These are phyloP conservation scores for Chrysopilus asiliformis DNA, from an alignment of 2,888 invertebrate species.

Conservation along the genomic window DNA sequence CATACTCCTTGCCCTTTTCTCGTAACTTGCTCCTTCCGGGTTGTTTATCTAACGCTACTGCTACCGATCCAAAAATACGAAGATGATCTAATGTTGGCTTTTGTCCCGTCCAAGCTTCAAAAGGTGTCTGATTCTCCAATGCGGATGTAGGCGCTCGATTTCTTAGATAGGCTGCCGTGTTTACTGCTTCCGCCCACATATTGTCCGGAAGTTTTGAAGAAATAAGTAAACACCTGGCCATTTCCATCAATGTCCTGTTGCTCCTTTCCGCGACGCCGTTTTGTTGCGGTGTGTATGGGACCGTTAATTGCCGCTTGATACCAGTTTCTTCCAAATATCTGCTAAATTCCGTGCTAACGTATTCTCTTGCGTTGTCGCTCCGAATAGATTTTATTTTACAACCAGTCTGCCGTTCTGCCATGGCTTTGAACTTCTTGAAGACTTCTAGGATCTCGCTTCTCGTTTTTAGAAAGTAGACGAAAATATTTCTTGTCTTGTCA, in stretches of 20 bases:
- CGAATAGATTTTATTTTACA: conserved; percentile 8
- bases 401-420: conserved; percentile 11
- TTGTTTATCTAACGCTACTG: conserved; percentile 8
- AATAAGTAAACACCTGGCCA: conserved; percentile 21
- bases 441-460: conserved; percentile 12
- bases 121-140: conserved; percentile 11
- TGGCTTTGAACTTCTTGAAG: conserved; percentile 12
- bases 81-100: conserved; percentile 13
- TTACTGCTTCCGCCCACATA: conserved; percentile 17
- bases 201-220: conserved; percentile 16
- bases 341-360: conserved; percentile 10
- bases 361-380: conserved; percentile 13
- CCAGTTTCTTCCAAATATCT: conserved; percentile 11
- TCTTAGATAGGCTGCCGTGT: conserved; percentile 12
- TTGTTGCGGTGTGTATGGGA: conserved; percentile 13
- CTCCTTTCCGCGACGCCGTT: conserved; percentile 15
- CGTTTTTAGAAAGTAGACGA: conserved; percentile 14
- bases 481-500: conserved; percentile 10
- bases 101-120: conserved; percentile 14
- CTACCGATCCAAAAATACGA: conserved; percentile 8
- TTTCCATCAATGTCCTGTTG: conserved; percentile 17
- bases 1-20: too few species aligned
- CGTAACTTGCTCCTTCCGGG: too few species aligned
- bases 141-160: conserved; percentile 11
- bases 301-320: conserved; percentile 12